Base-by-base conservation (phyloP, 2,113 vertebrate species). In the Clarias gariepinus region DNA sequence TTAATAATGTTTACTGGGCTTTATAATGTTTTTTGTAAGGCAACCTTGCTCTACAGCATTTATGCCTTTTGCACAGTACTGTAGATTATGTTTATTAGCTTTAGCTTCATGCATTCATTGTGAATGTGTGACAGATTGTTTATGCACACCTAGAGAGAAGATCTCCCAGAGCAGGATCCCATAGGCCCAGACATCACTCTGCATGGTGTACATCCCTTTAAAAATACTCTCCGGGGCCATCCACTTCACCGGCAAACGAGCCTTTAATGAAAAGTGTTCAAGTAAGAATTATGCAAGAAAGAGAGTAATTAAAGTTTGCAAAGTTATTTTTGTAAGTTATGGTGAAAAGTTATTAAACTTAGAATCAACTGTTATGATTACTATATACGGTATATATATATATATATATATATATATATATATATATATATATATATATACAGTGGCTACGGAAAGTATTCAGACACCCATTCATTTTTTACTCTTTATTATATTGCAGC, bases 131-230 rank as follows among this genome's bases (percentile, higher is more conserved):
- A 36, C 53, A 53, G 25, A 57, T 68, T 23, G 18, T 23, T 15
- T 18, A 28, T 61, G 18, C 41, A 64, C 92, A 99, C 98, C 98
- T 1, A 99, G 95, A 58, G 98, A 99, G 92, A 99, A 99, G 92
- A 99, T 98, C 91, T 99, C 98, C 98, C 98, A 99, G 1, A 99
- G 96, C 81, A 99, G 93, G 92, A 99, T 97, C 88, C 98, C 98
- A 0, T 97, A 99, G 0, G 97, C 98, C 97, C 98, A 99, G 90
- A 98, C 95, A 21, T 99, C 98, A 81, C 98, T 99, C 94, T 98
- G 97, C 92, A 95, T 96, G 58, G 97, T 99, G 93, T 99, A 99
- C 0, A 96, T 94, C 11, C 97, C 96, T 89, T 98, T 94, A 0
- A 99, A 99, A 55, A 99, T 94, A 89, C 97, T 99, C 90, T 99